Percentiles rank a stretch among this genome's conserved stretches.
Conservation (phyloP, 2,113 vertebrate genomes). For the Monopterus albus region DNA sequence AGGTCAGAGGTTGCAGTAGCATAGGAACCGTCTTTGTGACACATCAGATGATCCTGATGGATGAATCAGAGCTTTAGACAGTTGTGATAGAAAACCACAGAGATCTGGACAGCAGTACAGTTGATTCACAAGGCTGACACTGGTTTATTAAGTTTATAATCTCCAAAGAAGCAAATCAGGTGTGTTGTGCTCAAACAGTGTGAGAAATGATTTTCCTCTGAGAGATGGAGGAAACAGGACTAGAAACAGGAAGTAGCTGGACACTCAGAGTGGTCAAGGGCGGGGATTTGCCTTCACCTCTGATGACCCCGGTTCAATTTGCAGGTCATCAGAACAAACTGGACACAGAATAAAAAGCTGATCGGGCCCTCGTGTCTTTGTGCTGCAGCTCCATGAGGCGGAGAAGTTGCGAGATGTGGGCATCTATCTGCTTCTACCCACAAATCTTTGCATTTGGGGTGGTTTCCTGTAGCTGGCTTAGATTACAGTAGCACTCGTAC, state of each 20-base stretch:
- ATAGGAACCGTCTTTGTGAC: no score
- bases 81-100: not conserved
- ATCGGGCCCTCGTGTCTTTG: not conserved
- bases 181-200: not conserved
- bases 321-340: slow-evolving; percentile 32
- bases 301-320: not conserved
- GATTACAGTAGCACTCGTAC: slow-evolving; percentile 61
- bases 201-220: not conserved
- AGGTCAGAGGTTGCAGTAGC: slow-evolving; percentile 24
- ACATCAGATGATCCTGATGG: no score
- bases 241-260: slow-evolving; percentile 46
- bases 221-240: slow-evolving; percentile 18
- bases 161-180: no score
- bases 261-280: slow-evolving; percentile 2
- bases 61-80: not conserved
- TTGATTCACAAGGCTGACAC: no score
- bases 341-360: not conserved
- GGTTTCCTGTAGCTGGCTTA: slow-evolving; percentile 62
- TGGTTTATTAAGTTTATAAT: no score
- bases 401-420: slow-evolving; percentile 28
- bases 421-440: slow-evolving; percentile 58
- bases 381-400: slow-evolving; percentile 7
- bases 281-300: slow-evolving; percentile 10
- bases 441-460: slow-evolving; percentile 64
- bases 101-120: not conserved